Conservation (phyloP, 2,888 invertebrate species). For the Ichneumoninae sp. region DNA sequence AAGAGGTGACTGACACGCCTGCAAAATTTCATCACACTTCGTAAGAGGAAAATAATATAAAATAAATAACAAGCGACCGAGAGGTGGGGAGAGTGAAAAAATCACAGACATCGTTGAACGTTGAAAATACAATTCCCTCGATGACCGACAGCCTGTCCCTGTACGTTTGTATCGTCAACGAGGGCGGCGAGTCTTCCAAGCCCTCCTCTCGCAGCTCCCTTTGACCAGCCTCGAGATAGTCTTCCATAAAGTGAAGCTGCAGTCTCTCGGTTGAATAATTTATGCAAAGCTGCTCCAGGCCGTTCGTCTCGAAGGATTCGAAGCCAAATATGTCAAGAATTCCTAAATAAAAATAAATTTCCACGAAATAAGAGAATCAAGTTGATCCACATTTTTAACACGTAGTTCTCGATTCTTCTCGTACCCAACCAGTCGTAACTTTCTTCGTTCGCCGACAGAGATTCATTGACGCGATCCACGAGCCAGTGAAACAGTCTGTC, state of each 20-base stretch:
- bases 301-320: conserved; percentile 80
- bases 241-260: conserved; percentile 80
- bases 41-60: conserved; percentile 7
- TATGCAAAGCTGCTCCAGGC: conserved; percentile 79
- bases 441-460: conserved; percentile 71
- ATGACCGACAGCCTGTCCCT: conserved; percentile 77
- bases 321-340: conserved; percentile 83
- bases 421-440: conserved; percentile 77
- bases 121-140: conserved; percentile 78
- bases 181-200: conserved; percentile 70
- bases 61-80: neutral
- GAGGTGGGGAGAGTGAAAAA: neutral
- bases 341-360: conserved; percentile 69
- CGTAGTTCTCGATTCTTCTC: neutral
- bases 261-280: conserved; percentile 82
- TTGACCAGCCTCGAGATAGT: conserved; percentile 76
- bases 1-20: conserved; percentile 73
- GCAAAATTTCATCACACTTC: conserved; percentile 26
- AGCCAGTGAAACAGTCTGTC: conserved; percentile 82
- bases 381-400: neutral
- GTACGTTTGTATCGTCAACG: conserved; percentile 72
- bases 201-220: conserved; percentile 77
- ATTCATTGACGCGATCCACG: conserved; percentile 76
- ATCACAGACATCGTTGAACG: conserved; percentile 79
- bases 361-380: neutral